phyloP scores from a whole-genome alignment of 2,888 invertebrate species.

The Ophioninae sp. region DNA sequence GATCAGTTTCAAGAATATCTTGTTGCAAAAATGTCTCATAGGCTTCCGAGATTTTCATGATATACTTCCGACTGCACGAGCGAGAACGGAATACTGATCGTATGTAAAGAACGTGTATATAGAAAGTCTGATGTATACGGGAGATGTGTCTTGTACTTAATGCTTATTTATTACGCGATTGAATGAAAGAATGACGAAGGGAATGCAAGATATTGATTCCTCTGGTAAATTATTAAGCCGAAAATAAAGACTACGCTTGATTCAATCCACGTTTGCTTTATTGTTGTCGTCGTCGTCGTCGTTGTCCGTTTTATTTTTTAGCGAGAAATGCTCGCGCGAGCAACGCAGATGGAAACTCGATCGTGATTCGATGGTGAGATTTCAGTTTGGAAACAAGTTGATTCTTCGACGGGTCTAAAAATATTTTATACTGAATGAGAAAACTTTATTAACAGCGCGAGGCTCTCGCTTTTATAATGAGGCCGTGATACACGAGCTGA shows the following conservation, averaged over 20 bases:
- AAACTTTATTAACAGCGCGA: conserved; percentile 69
- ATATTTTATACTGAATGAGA: conserved; percentile 65
- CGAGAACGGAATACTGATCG: conserved; percentile 20
- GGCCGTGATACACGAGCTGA: conserved; percentile 49
- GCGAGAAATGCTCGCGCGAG: too few relatives aligned
- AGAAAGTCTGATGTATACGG: conserved; percentile 48
- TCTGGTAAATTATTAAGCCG: conserved; percentile 37
- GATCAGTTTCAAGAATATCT: not conserved
- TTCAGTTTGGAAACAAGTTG: conserved; percentile 11
- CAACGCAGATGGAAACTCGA: not conserved
- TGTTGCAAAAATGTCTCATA: not conserved
- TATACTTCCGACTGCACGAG: not conserved
- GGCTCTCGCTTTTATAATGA: conserved; percentile 37
- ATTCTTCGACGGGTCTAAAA: not conserved
- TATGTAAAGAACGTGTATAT: conserved; percentile 61
- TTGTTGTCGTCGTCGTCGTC: not conserved
- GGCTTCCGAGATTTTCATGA: not conserved
- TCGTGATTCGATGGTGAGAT: not conserved
- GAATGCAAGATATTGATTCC: conserved; percentile 17
- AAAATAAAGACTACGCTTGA: conserved; percentile 41
- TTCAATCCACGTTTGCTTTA: not conserved
- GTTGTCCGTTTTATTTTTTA: not conserved
- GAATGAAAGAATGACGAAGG: conserved; percentile 31
- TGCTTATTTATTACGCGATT: conserved; percentile 63
- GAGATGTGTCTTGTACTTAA: conserved; percentile 39